Evolutionary conservation across 2,888 invertebrate genomes (phyloP), one percentile per base, ranked within the genome.

Genomic region (Synergus itoensis): DNA sequence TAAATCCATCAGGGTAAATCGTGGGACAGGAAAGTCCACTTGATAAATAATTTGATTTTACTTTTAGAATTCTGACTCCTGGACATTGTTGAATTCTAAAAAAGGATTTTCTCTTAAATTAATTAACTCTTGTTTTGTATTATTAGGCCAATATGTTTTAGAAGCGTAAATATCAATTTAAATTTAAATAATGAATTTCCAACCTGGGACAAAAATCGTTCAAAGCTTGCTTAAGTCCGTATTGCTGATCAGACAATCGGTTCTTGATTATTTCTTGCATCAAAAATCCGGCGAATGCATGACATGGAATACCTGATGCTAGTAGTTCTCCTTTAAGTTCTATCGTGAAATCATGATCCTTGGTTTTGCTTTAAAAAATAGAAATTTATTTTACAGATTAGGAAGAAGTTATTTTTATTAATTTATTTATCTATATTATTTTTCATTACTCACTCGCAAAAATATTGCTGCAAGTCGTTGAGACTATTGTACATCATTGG

Each of bases 201-300:
- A 1, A 91, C 91, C 86, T 87, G 11, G 85, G 82, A 77, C 91
- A 91, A 79, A 88, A 91, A 76, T 83, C 80, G 9, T 81, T n/a
- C 9, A 87, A 64, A 9, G 86, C 85, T n/a, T 83, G 79, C 18
- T 76, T 82, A 12, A 90, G 75, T 40, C 83, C 77, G 43, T 82
- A 76, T 14, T 81, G 79, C 18, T 83, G 77, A 62, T 81, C 77
- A 4, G 82, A 60, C 14, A 79, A 53, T 7, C 53, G 40, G n/a
- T 80, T 83, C 8, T 75, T 82, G 5, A 85, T 82, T 79, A 91
- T 87, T 78, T 88, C 84, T n/a, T 82, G 83, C 3, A 91, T 83
- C 4, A 90, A 78, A 63, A 83, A 86, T 57, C 88, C 91, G 41
- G 89, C 60, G 45, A 91, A 91, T n/a, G 88, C 86, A 57, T 91